Evolutionary conservation across 1,140 invertebrate species (phyloP).

Genomic region (Microplitis mediator): DNA sequence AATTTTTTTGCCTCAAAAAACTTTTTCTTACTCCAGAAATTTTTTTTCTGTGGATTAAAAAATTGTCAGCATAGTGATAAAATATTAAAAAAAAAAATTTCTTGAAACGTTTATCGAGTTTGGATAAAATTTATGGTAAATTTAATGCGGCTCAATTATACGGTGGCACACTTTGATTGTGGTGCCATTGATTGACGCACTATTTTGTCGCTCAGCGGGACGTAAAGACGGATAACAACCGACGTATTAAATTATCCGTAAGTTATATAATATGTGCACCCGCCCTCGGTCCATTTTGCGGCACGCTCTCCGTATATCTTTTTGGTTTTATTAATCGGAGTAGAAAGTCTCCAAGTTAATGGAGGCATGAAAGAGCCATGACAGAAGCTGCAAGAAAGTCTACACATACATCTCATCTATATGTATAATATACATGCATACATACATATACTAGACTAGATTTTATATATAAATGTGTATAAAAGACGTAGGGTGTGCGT

Average conservation of each 20-base stretch:
- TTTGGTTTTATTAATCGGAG: no score
- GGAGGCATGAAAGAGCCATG: no score
- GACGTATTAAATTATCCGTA: slow-evolving; percentile 4
- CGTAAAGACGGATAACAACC: neutral
- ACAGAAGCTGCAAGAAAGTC: no score
- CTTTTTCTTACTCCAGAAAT: no score
- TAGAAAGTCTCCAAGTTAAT: no score
- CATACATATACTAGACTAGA: no score
- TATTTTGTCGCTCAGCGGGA: slow-evolving; percentile 9
- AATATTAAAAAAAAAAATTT: no score
- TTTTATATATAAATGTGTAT: neutral
- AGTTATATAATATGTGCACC: neutral
- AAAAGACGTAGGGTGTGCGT: neutral
- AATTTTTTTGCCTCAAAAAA: no score
- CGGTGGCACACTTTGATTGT: slow-evolving; percentile 6
- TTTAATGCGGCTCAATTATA: slow-evolving; percentile 25
- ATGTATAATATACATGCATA: no score
- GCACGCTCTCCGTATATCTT: neutral
- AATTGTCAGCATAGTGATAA: no score
- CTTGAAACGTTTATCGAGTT: slow-evolving; percentile 1
- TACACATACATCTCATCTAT: no score
- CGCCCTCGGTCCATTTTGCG: neutral
- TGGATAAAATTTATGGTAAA: slow-evolving; percentile 7
- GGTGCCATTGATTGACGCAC: slow-evolving; percentile 9
- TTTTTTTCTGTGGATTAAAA: no score